Base-by-base conservation (phyloP, 2,113 vertebrate species). In the Epinephelus fuscoguttatus region DNA sequence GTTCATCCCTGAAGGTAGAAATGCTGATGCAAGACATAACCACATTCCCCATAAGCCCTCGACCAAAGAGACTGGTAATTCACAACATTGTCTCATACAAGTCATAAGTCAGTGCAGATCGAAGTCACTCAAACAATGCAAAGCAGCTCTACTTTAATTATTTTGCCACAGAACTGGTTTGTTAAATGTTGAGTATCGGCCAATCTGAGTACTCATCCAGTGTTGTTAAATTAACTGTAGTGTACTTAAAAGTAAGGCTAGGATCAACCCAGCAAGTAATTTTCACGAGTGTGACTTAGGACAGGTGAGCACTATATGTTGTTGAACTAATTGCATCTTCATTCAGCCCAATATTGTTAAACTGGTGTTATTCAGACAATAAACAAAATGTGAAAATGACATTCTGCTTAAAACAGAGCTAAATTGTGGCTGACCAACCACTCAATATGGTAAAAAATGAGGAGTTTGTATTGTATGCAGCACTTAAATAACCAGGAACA, bases 1-100 rank as follows among this genome's bases (percentile, higher is more conserved):
- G 56, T 47, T 75, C 47, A 37, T 49, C 57, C 17, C 19, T 47
- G 57, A 49, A 76, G 40, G 50, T 14, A 76, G 40, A 77, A 7
- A 6, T 37, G 33, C 33, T 37, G 33, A 37, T 37, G 33, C 33
- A 37, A 37, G 33, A 37, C 33, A 37, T 37, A 7, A 37, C 33
- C 33, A 37, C 6, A 37, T 37, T 37, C 33, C 68, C n/a, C 18
- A 40, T 42, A 67, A 80, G 15, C 56, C 52, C 61, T 67, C 59
- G 62, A 33, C 59, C 40, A 25, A 30, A 73, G 70, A 71, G 33
- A 5, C 19, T 21, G 18, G 2, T 61, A 47, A 42, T 63, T 63
- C 25, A 40, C 76, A 52, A 18, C 17, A 19, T 33, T 9, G 4
- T 52, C 6, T 52, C 42, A 59, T n/a, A n/a, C 7, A 12, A 12